Evolutionary conservation across 2,888 invertebrate species (phyloP).

Genomic region (Yponomeuta cagnagella): DNA sequence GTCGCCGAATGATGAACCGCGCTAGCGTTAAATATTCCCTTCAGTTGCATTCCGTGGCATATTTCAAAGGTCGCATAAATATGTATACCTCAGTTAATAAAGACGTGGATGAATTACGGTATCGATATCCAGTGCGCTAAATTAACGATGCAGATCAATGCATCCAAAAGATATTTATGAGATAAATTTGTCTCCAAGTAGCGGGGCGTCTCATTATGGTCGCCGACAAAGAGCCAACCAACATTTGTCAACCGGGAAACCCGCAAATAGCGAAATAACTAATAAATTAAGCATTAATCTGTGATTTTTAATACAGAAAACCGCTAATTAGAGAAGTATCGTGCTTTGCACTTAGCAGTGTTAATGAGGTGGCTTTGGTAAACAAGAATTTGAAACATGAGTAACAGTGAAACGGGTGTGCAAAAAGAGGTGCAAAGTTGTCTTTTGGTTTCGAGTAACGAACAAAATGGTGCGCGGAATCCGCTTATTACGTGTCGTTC

Average conservation of each 20-base stretch:
- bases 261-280: constrained; percentile 57
- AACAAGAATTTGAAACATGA: not conserved
- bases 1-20: constrained; percentile 5
- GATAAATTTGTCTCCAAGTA: constrained; percentile 64
- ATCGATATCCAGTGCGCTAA: constrained; percentile 57
- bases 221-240: constrained; percentile 60
- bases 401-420: constrained; percentile 29
- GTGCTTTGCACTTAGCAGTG: constrained; percentile 13
- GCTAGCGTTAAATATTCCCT: constrained; percentile 1
- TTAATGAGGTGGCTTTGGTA: constrained; percentile 9
- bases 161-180: constrained; percentile 65
- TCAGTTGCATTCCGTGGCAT: constrained; percentile 11
- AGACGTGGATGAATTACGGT: constrained; percentile 58
- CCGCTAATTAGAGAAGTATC: constrained; percentile 7
- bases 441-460: constrained; percentile 27
- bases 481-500: constrained; percentile 40
- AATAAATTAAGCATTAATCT: constrained; percentile 35
- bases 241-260: constrained; percentile 63
- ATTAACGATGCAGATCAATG: constrained; percentile 65
- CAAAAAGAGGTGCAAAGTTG: constrained; percentile 28
- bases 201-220: constrained; percentile 59
- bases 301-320: constrained; percentile 9
- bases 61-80: constrained; percentile 21
- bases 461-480: constrained; percentile 38
- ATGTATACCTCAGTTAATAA: constrained; percentile 51